phyloP scores from a whole-genome alignment of 2,888 invertebrate genomes.

The Muscina levida region DNA sequence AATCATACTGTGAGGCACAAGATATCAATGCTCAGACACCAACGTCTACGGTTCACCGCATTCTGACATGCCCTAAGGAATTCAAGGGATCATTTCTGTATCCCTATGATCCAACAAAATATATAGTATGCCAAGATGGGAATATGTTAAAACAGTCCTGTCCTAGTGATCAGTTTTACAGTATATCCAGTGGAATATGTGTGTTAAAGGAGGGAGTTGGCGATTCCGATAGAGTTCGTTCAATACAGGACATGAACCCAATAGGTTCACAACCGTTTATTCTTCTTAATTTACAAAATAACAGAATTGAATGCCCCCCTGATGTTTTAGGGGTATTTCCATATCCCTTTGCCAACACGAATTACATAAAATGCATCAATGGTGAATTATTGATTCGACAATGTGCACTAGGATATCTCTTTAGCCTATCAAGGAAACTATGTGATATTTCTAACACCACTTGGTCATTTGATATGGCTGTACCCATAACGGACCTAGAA shows the following conservation, averaged over 20 bases:
- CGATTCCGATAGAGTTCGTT: no score
- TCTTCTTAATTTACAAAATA: neutral
- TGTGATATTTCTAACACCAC: conserved; percentile 5
- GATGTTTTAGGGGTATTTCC: conserved; percentile 41
- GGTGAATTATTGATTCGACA: conserved; percentile 16
- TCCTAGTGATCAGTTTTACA: neutral
- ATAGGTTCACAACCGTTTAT: no score
- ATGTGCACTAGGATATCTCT: conserved; percentile 24
- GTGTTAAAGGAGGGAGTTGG: no score
- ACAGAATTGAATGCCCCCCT: conserved; percentile 35
- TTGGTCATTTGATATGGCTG: neutral
- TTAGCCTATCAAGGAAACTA: conserved; percentile 22
- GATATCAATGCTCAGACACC: no score
- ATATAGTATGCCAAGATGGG: neutral
- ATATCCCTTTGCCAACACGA: conserved; percentile 45
- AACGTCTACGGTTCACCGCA: no score
- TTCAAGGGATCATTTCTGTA: neutral
- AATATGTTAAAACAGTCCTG: neutral
- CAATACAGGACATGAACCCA: no score
- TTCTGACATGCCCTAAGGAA: neutral
- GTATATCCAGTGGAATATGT: no score
- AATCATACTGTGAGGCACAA: no score
- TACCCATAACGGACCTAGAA: neutral
- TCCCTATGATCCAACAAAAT: conserved; percentile 33
- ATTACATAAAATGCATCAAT: conserved; percentile 45